Base-by-base conservation (phyloP, 2,888 invertebrate genomes). In the Drosophila kanekoi region DNA sequence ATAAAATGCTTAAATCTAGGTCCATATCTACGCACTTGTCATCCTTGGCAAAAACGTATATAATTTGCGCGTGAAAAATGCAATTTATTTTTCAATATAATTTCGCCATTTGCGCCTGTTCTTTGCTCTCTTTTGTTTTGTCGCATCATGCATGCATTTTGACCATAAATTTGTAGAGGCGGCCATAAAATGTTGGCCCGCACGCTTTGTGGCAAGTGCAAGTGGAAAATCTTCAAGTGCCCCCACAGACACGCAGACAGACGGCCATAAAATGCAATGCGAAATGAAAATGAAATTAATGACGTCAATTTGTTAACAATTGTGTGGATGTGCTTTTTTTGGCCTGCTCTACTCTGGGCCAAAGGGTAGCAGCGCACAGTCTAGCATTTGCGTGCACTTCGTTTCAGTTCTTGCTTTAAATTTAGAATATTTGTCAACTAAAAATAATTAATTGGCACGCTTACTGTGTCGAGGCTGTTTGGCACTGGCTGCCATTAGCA, bases 1-100 rank as follows among this genome's bases (percentile, higher is more conserved):
- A 91, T 90, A 90, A 89, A 91, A 87, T 77, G 72, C 77, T 77
- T 72, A 78, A 87, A 91, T 91, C 91, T 92, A 91, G 91, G 91
- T 91, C 89, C 89, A 86, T 79, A 89, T 89, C 90, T 90, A 90
- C 92, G 92, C 91, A 91, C 82, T 88, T 83, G 76, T 83, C 87
- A 90, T 90, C 92, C 91, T 91, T 91, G 92, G 58, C 60, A 28
- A 38, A 57, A 43, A 38, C 58, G 61, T 51, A 65, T 51, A 65
- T 60, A 75, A 59, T 51, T 51, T 78, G 62, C 75, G 67, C 62
- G 67, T 67, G 66, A 77, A 67, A 71, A 71, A 54, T 64, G 57
- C 69, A 71, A 70, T 82, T 79, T 87, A 63, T 68, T 62, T 83
- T 71, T 76, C 56, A 64, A 68, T 68, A 43, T 49, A 54, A 51